phyloP scores from a whole-genome alignment of 2,797 vertebrate genomes.

The Peromyscus attwateri region DNA sequence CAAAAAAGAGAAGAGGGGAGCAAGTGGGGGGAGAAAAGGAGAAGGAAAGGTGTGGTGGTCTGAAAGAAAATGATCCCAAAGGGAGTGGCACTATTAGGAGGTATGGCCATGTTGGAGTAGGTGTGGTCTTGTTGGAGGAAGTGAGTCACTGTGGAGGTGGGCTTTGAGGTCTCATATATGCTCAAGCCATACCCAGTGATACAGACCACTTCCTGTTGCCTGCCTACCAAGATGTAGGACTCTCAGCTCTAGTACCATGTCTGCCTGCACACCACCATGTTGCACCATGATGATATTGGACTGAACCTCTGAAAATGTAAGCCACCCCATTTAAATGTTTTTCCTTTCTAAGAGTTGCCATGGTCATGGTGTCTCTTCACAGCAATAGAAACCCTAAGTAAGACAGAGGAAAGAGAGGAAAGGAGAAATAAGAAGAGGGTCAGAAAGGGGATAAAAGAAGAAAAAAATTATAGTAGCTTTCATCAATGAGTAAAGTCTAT shows the following conservation, averaged over 20 bases:
- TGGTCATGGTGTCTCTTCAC: background rate
- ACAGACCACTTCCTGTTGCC: background rate
- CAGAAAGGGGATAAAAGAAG: background rate
- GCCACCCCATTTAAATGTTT: background rate
- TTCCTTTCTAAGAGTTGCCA: background rate
- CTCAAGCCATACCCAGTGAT: background rate
- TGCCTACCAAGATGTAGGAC: background rate
- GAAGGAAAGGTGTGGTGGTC: background rate
- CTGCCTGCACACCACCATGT: background rate
- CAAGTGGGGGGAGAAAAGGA: background rate
- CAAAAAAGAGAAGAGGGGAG: background rate
- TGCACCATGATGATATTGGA: background rate
- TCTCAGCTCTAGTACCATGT: background rate
- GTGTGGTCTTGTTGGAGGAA: background rate
- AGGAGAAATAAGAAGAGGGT: background rate
- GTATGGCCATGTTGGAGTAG: background rate
- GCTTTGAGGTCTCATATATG: background rate
- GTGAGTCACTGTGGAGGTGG: background rate
- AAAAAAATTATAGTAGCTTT: background rate
- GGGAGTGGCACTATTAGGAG: background rate
- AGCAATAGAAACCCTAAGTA: background rate
- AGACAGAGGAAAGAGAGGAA: background rate
- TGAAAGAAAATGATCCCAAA: background rate
- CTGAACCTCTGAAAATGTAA: background rate
- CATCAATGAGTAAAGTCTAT: background rate